A percentile compares a stretch with the other conserved stretches of the same genome.
These are phyloP conservation scores for Echiichthys vipera DNA, from an alignment of 2,797 vertebrate genomes.

Conservation along the genomic window DNA sequence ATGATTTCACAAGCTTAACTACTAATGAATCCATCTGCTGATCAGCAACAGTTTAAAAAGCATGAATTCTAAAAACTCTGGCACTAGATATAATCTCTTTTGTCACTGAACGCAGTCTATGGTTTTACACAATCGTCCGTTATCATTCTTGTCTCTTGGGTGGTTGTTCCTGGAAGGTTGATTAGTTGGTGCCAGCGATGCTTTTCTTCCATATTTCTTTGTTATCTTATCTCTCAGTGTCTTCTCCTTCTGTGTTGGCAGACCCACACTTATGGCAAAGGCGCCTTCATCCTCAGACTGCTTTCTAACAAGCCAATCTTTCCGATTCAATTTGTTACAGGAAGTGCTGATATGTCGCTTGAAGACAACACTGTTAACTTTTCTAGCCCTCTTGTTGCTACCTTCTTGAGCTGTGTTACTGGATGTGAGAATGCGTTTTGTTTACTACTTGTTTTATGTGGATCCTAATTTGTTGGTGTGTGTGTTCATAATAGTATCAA, in stretches of 20 bases:
- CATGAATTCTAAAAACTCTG: neutral
- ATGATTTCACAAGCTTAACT: too few relatives aligned
- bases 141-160: neutral
- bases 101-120: neutral
- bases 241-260: neutral
- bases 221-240: neutral
- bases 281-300: neutral
- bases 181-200: neutral
- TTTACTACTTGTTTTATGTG: neutral
- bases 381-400: neutral
- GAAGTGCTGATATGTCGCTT: neutral
- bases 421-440: slow-evolving; percentile 20
- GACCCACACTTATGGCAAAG: neutral
- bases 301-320: neutral
- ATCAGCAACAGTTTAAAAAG: too few relatives aligned
- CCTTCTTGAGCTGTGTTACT: neutral
- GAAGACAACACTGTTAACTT: neutral
- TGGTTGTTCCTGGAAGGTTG: slow-evolving; percentile 14
- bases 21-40: too few relatives aligned
- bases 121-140: slow-evolving; percentile 5
- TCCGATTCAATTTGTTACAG: neutral
- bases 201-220: slow-evolving; percentile 8
- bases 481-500: slow-evolving; percentile 22
- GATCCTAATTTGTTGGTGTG: slow-evolving; percentile 15
- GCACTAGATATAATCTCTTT: neutral